These are phyloP conservation scores for Chaunax sp. DNA, from an alignment of 2,797 vertebrate species.

Conservation along the genomic window DNA sequence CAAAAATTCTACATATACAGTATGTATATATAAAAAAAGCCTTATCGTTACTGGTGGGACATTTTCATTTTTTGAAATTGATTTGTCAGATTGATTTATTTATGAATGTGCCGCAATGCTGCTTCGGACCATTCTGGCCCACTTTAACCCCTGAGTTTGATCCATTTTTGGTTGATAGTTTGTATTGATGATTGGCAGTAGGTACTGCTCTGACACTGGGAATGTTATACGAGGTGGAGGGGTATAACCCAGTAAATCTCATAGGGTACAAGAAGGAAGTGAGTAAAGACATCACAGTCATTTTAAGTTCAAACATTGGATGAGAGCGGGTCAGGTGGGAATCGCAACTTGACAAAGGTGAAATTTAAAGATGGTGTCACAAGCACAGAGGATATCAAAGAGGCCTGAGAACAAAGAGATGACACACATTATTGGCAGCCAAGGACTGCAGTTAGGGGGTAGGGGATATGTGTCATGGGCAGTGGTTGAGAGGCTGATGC, in stretches of 20 bases:
- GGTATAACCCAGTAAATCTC: slow-evolving; percentile 31
- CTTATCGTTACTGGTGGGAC: too few relatives aligned
- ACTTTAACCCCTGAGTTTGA: slow-evolving; percentile 1
- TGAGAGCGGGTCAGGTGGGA: slow-evolving; percentile 57
- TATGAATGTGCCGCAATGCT: too few relatives aligned
- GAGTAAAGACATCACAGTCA: slow-evolving; percentile 66
- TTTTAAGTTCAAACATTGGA: slow-evolving; percentile 64
- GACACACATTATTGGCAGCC: slow-evolving; percentile 63
- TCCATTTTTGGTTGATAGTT: slow-evolving; percentile 69
- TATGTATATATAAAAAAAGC: too few relatives aligned
- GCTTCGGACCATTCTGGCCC: too few relatives aligned
- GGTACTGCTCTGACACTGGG: slow-evolving; percentile 50
- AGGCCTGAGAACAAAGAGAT: slow-evolving; percentile 80
- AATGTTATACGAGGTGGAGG: slow-evolving; percentile 36
- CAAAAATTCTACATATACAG: too few relatives aligned
- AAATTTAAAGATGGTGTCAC: slow-evolving; percentile 59
- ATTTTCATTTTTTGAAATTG: too few relatives aligned
- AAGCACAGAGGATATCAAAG: slow-evolving; percentile 71
- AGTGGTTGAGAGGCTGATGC: slow-evolving; percentile 51
- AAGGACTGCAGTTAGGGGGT: slow-evolving; percentile 38
- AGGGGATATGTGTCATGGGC: slow-evolving; percentile 49
- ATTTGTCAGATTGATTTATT: too few relatives aligned
- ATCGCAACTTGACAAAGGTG: slow-evolving; percentile 59
- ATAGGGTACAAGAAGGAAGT: slow-evolving; percentile 37
- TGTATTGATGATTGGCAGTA: slow-evolving; percentile 62